These are phyloP conservation scores for Callitettix versicolor DNA, from an alignment of 1,140 invertebrate species.

Conservation along the genomic window DNA sequence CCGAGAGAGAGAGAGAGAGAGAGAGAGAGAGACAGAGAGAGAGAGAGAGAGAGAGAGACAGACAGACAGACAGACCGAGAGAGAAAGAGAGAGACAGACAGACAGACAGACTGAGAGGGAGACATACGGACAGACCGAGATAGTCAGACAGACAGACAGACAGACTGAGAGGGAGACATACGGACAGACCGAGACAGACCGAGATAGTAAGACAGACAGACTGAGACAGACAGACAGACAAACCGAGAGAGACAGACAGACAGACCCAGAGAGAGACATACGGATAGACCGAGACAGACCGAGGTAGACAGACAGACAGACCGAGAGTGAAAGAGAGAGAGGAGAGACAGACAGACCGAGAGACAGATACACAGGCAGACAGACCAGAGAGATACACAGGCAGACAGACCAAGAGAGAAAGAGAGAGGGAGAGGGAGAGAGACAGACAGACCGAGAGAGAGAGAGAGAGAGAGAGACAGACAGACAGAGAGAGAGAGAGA, in stretches of 20 bases:
- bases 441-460: too few relatives aligned
- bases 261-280: too few relatives aligned
- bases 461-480: slow-evolving; percentile 19
- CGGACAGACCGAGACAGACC: background rate
- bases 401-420: too few relatives aligned
- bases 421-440: too few relatives aligned
- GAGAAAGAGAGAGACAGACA: background rate
- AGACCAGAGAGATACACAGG: too few relatives aligned
- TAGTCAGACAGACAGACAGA: background rate
- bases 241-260: slow-evolving; percentile 15
- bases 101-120: slow-evolving; percentile 3
- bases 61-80: background rate
- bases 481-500: slow-evolving; percentile 20
- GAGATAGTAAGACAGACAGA: background rate
- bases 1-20: too few relatives aligned
- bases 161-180: background rate
- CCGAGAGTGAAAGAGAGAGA: slow-evolving; percentile 18
- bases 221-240: slow-evolving; percentile 4
- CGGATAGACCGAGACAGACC: slow-evolving; percentile 16
- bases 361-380: too few relatives aligned
- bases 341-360: too few relatives aligned
- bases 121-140: background rate
- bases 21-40: slow-evolving; percentile 19
- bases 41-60: slow-evolving; percentile 14
- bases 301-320: slow-evolving; percentile 19